Evolutionary conservation across 1,140 invertebrate species (phyloP).

Genomic region (Trichonephila inaurata): DNA sequence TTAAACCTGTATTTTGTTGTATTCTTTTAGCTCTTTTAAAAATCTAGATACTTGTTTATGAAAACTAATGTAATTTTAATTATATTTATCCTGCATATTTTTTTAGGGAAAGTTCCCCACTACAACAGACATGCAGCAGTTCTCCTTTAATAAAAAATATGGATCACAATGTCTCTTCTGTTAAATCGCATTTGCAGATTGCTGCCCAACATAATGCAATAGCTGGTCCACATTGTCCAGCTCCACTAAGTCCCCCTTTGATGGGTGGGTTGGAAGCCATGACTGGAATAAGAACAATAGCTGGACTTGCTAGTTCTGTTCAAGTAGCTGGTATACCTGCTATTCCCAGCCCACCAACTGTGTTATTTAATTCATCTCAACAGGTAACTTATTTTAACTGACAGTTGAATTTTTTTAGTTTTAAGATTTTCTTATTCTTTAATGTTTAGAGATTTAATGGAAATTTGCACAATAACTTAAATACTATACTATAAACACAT

Average conservation of each 20-base stretch:
- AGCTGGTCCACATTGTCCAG: conserved; percentile 60
- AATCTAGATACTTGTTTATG: too few relatives aligned
- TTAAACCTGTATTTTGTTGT: too few relatives aligned
- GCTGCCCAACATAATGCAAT: conserved; percentile 65
- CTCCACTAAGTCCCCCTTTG: conserved; percentile 71
- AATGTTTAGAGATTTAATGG: too few relatives aligned
- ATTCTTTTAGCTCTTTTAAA: too few relatives aligned
- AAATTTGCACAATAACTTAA: too few relatives aligned
- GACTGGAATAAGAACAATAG: conserved; percentile 69
- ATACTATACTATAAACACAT: too few relatives aligned
- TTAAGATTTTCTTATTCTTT: too few relatives aligned
- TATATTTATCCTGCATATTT: too few relatives aligned
- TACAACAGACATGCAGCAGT: conserved; percentile 64
- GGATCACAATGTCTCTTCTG: conserved; percentile 65
- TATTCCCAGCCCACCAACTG: conserved; percentile 90
- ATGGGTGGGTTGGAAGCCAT: conserved; percentile 62
- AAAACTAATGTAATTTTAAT: too few relatives aligned
- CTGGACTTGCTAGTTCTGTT: conserved; percentile 74
- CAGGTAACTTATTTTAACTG: conserved; percentile 46
- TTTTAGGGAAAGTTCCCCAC: conserved; percentile 70
- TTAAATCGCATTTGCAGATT: conserved; percentile 70
- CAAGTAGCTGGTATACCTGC: conserved; percentile 89
- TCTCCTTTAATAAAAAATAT: conserved; percentile 64
- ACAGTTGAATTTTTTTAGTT: too few relatives aligned
- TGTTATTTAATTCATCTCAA: conserved; percentile 87